Evolutionary conservation across 2,888 invertebrate genomes (phyloP), one percentile per base, ranked within the genome.

Genomic region (Limenitis camilla): DNA sequence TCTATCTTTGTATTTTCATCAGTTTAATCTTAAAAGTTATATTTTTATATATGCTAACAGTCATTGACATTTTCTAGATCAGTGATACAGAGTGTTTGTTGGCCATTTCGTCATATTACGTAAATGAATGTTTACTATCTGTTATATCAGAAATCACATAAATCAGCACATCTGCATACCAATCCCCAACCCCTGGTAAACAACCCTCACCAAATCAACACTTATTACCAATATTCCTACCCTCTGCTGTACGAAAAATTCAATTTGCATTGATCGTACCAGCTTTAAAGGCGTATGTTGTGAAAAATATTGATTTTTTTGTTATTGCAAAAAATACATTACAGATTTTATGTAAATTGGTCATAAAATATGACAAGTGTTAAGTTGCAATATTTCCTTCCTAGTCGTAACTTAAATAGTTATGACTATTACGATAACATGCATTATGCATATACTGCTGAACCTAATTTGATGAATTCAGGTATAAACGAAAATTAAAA

Each of bases 231-330:
- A 46, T 42, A 35, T 28, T n/a, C 8, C 35, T 5, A 27, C 9
- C 52, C 45, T 38, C 47, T 19, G 19, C 35, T 8, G 32, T 31
- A 19, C 5, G 38, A 9, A 31, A 39, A 50, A 47, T 41, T 47
- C 47, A 47, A 52, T 52, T 52, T 47, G 31, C 47, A 47, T 43
- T 36, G 42, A 52, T 47, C 36, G 46, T 7, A 11, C 9, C 19
- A 28, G 36, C 28, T 30, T 45, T 45, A 36, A 29, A 29, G 6
- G 11, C 45, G 28, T 36, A 36, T 45, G 45, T 36, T 27, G 10
- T 30, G 9, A 5, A 9, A 10, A 45, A 45, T 45, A 29, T 40
- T n/a, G 3, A 5, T 31, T 42, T 30, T 31, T 41, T 10, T 10
- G n/a, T 35, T 35, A 36, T 36, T 35, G n/a, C 9, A 36, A 10